A percentile compares a stretch with the other conserved stretches of the same genome.
Evolutionary conservation across 30 jellyfish, hydroid and myxozoan species (phyloP).

Genomic region (Hydra vulgaris): DNA sequence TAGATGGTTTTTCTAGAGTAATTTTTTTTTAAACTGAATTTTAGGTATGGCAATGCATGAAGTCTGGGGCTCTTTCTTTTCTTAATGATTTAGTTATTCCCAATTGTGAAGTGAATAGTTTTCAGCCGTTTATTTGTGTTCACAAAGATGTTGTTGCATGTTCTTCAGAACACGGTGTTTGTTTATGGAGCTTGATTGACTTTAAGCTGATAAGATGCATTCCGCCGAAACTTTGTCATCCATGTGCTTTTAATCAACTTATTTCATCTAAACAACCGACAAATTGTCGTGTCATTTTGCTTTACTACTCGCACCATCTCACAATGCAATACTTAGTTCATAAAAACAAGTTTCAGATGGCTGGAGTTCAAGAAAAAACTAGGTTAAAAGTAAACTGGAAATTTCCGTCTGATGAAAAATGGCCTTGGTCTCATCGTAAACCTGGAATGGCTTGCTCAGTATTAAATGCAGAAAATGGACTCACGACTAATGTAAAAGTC

Average conservation of each 20-base stretch:
- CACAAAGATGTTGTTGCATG: constrained; percentile 18
- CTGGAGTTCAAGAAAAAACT: constrained; percentile 4
- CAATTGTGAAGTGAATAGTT: constrained; percentile 3
- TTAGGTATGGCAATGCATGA: constrained; percentile 7
- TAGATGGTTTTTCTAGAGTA: too few species aligned
- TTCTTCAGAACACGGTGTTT: constrained; percentile 28
- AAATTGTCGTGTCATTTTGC: constrained; percentile 31
- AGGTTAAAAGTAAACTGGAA: constrained; percentile 18
- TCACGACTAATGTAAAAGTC: constrained; percentile 10
- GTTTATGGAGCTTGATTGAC: constrained; percentile 28
- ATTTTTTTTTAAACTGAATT: too few species aligned
- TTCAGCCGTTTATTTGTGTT: constrained; percentile 24
- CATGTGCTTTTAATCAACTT: constrained; percentile 5
- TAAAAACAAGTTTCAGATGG: constrained; percentile 26
- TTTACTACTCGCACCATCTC: constrained; percentile 18
- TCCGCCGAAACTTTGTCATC: constrained; percentile 11
- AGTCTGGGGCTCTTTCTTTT: constrained; percentile 8
- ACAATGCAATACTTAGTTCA: constrained; percentile 21
- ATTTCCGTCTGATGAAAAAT: constrained; percentile 35
- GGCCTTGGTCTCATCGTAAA: constrained; percentile 50
- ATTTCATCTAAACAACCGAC: neutral
- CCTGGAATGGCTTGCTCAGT: constrained; percentile 32
- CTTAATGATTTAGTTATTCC: constrained; percentile 6
- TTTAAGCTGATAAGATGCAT: constrained; percentile 10
- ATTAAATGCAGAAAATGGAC: constrained; percentile 20